Evolutionary conservation across 2,797 vertebrate species (phyloP).

Genomic region (Tragopan temminckii): DNA sequence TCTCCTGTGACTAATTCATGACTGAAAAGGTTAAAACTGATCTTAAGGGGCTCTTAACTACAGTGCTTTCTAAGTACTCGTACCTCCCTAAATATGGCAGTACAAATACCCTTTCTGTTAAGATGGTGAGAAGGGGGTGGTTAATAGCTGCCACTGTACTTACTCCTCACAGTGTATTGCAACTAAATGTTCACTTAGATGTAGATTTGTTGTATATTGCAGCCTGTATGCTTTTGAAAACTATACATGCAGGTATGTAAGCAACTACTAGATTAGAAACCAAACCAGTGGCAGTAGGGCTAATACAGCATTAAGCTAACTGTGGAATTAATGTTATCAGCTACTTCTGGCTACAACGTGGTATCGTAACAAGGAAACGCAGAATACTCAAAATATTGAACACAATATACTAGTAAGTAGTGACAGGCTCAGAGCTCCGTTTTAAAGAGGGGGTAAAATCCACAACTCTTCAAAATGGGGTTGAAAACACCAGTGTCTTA

Average conservation of each 20-base stretch:
- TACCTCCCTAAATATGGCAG: neutral
- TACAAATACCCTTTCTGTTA: neutral
- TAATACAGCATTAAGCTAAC: neutral
- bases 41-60: neutral
- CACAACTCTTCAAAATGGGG: neutral
- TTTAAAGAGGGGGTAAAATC: neutral
- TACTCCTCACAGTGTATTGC: neutral
- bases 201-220: neutral
- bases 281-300: neutral
- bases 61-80: neutral
- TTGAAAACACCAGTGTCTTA: neutral
- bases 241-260: neutral
- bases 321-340: neutral
- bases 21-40: neutral
- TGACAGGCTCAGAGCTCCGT: neutral
- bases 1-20: neutral
- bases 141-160: neutral
- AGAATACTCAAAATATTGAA: neutral
- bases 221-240: neutral
- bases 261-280: fast-evolving
- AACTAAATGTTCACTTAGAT: neutral
- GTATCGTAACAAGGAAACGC: neutral
- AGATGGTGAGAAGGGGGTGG: neutral
- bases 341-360: neutral
- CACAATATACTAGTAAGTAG: neutral